Conservation (phyloP, 1,140 invertebrate species). For the Trypoxylus dichotomus region DNA sequence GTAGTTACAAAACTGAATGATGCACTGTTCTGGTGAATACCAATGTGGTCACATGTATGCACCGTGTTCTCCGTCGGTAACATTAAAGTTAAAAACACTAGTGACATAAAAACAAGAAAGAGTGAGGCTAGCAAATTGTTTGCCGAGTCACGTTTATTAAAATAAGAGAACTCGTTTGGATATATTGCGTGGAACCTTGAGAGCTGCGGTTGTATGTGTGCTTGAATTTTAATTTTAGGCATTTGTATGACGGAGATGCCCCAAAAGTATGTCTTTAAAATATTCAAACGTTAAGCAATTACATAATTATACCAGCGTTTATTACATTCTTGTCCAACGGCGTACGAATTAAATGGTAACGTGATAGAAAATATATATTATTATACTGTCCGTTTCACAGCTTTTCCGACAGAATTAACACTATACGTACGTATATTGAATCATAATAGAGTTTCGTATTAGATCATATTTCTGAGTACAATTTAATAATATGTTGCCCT, state of each 20-base stretch:
- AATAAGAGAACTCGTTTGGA: background rate
- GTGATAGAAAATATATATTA: background rate
- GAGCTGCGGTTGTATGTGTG: background rate
- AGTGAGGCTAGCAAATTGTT: background rate
- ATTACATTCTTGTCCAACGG: background rate
- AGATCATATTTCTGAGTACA: too few species aligned
- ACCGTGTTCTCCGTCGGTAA: background rate
- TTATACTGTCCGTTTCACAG: background rate
- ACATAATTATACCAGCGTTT: background rate
- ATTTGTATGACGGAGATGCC: background rate
- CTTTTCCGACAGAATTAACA: background rate
- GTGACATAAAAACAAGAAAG: background rate
- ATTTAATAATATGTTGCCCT: too few species aligned
- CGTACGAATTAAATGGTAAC: slow-evolving; percentile 10
- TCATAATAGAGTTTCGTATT: too few species aligned
- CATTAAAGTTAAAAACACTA: background rate
- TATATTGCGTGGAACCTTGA: slow-evolving; percentile 2
- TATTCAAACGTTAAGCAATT: background rate
- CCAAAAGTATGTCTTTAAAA: background rate
- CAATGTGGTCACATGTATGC: background rate
- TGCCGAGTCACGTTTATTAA: slow-evolving; percentile 5
- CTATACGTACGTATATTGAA: too few species aligned
- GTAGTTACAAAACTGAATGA: background rate
- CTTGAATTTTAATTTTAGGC: slow-evolving; percentile 15
- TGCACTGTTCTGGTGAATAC: background rate